Evolutionary conservation across 2,797 vertebrate genomes (phyloP).

Genomic region (Arctocebus calabarensis): DNA sequence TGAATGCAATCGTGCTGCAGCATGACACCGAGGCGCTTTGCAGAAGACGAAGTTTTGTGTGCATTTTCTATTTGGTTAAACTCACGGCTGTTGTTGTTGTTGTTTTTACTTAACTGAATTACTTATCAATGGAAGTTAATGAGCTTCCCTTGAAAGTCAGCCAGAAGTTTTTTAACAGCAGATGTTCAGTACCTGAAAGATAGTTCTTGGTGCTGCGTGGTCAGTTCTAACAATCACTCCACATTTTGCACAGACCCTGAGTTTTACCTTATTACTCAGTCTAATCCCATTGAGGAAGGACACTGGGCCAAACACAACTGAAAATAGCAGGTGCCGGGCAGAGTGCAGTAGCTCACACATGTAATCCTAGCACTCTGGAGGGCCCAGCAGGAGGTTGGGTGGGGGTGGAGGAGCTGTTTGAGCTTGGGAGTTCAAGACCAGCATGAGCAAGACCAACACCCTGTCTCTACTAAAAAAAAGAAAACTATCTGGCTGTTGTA

Average conservation of each 20-base stretch:
- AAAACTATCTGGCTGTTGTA: too few relatives aligned
- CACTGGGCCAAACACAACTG: neutral
- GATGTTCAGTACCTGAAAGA: conserved; percentile 17
- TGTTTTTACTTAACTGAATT: neutral
- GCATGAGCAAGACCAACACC: too few relatives aligned
- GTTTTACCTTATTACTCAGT: conserved; percentile 17
- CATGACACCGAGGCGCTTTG: neutral
- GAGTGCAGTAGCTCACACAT: too few relatives aligned
- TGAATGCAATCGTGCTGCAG: neutral
- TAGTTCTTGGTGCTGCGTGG: neutral
- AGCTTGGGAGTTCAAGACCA: too few relatives aligned
- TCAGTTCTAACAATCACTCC: neutral
- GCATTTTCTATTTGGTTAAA: conserved; percentile 15
- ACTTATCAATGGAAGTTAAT: conserved; percentile 54
- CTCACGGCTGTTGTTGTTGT: neutral
- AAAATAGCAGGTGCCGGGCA: too few relatives aligned
- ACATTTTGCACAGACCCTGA: conserved; percentile 19
- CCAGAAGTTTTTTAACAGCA: conserved; percentile 40
- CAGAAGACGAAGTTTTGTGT: neutral
- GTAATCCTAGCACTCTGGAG: too few relatives aligned
- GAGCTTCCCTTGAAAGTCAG: conserved; percentile 47
- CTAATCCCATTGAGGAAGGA: neutral
- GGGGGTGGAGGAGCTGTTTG: too few relatives aligned
- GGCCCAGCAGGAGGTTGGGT: neutral
- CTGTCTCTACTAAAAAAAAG: too few relatives aligned